phyloP scores from a whole-genome alignment of 1,140 invertebrate genomes.

The Drosophila guanche region DNA sequence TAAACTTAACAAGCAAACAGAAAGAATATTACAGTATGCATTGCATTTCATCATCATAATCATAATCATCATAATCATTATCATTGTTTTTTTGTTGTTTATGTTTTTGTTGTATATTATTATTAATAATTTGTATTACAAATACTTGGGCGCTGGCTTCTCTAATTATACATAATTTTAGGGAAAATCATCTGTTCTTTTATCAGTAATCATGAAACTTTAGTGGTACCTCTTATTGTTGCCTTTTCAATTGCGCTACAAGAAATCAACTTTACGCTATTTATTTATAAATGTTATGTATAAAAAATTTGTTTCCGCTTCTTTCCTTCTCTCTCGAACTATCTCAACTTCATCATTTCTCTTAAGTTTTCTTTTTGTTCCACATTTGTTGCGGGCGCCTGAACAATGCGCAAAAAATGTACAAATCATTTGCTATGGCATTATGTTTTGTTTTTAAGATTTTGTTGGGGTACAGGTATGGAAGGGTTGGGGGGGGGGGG shows the following conservation, averaged over 20 bases:
- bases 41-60: conserved; percentile 25
- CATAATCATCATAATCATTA: conserved; percentile 26
- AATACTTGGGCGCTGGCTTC: conserved; percentile 71
- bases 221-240: conserved; percentile 33
- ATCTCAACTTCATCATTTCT: conserved; percentile 2
- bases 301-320: conserved; percentile 63
- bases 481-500: background rate
- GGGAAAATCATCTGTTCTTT: conserved; percentile 32
- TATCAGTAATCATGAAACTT: conserved; percentile 9
- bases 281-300: conserved; percentile 69
- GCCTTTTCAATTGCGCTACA: conserved; percentile 71
- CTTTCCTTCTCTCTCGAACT: conserved; percentile 17
- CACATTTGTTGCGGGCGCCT: conserved; percentile 33
- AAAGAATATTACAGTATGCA: conserved; percentile 63
- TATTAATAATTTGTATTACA: conserved; percentile 71
- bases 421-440: conserved; percentile 80
- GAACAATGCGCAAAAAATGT: conserved; percentile 69
- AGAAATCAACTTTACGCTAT: conserved; percentile 67
- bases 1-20: conserved; percentile 77
- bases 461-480: background rate
- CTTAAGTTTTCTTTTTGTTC: conserved; percentile 28
- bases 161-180: conserved; percentile 63
- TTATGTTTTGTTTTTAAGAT: conserved; percentile 36
- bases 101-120: conserved; percentile 53
- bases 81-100: conserved; percentile 36